A percentile compares a stretch with the other conserved stretches of the same genome.
phyloP scores from a whole-genome alignment of 2,888 invertebrate species.

The Hyles lineata region DNA sequence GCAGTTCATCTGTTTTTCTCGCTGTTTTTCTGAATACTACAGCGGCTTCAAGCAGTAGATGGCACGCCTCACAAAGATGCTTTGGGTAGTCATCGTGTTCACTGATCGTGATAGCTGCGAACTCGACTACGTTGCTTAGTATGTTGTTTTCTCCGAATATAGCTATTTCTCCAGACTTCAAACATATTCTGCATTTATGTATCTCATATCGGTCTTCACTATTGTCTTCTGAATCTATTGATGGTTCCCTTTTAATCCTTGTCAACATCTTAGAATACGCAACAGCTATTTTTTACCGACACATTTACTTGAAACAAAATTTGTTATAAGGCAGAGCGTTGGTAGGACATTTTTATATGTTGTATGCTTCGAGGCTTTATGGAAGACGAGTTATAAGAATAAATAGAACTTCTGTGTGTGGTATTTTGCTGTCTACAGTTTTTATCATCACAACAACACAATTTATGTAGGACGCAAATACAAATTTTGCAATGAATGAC shows the following conservation, averaged over 20 bases:
- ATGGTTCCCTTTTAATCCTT: not conserved
- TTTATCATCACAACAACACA: too few relatives aligned
- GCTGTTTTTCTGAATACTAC: constrained; percentile 46
- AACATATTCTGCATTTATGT: constrained; percentile 46
- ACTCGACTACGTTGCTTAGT: constrained; percentile 39
- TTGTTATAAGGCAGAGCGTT: too few relatives aligned
- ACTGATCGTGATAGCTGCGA: constrained; percentile 40
- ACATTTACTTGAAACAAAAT: too few relatives aligned
- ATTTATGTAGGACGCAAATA: too few relatives aligned
- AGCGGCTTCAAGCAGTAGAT: constrained; percentile 41
- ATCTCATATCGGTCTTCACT: not conserved
- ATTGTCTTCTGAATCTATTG: not conserved
- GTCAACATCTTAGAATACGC: not conserved
- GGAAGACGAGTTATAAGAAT: too few relatives aligned
- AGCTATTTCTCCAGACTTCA: constrained; percentile 45
- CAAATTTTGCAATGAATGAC: too few relatives aligned
- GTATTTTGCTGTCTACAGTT: too few relatives aligned
- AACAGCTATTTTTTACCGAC: too few relatives aligned
- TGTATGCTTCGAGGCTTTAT: too few relatives aligned
- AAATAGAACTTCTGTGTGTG: too few relatives aligned
- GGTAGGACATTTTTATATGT: too few relatives aligned
- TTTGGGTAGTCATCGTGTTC: constrained; percentile 46
- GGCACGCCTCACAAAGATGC: constrained; percentile 44
- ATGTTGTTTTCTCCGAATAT: constrained; percentile 46
- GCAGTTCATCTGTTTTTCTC: constrained; percentile 38